Base-by-base conservation (phyloP, 92 coral and sea anemone genomes). In the Siderastrea radians region DNA sequence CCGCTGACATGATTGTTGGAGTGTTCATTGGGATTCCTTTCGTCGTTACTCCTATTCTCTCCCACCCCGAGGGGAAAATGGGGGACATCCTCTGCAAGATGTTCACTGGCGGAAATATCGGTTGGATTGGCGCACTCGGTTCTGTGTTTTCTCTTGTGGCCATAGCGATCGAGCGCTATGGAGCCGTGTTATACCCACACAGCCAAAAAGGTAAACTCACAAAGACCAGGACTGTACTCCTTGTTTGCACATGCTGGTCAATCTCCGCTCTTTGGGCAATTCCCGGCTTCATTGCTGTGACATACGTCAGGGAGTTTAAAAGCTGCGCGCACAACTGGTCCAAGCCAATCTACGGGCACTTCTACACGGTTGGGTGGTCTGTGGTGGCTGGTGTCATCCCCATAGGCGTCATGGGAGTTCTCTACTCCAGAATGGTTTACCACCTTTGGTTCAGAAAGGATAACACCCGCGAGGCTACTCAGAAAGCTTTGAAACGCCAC, bases 101-200 rank as follows among this genome's bases (percentile, higher is more conserved):
- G 62, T 74, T 91, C 66, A 77, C 89, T 1, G 86, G 68, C 43
- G 85, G 72, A 26, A 87, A 89, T 59, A 9, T 87, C 15, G 86
- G 91, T 2, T 87, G 91, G 91, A 73, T 87, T 47, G 94, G 91
- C 7, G 83, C 90, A 4, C 86, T 87, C 48, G 91, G 86, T 51
- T 85, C 86, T 43, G 86, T 91, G 47, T 91, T 91, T 77, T 82
- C 91, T 9, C 89, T 91, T 9, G 86, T 91, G 54, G 89, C 82
- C 8, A 84, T 91, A 61, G 81, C 94, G 5, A 75, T 91, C 61
- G 94, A 91, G 77, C 91, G 94, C 4, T 87, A 87, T 77, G 79
- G 85, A 7, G 94, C 86, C 5, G 91, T 91, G 4, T 72, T 91
- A 49, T 75, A 87, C 48, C 94, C 91, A 4, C 91, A 91, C 54